phyloP scores from a whole-genome alignment of 2,113 vertebrate genomes.

The Trichomycterus rosablanca region DNA sequence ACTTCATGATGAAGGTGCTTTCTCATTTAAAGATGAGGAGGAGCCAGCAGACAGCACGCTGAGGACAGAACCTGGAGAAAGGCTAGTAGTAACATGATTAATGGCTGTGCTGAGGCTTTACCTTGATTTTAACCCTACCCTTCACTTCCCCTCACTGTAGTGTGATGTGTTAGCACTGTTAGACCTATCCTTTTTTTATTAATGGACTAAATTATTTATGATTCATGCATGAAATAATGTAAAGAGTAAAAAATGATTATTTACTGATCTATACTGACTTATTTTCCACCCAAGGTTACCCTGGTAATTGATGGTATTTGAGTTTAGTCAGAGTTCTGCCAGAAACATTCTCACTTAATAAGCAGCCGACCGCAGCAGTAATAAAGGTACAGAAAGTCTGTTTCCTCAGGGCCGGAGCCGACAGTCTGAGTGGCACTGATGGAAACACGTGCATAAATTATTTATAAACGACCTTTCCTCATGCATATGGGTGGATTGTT shows the following conservation, averaged over 20 bases:
- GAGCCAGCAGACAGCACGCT: constrained; percentile 52
- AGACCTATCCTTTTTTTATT: not conserved
- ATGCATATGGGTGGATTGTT: constrained; percentile 22
- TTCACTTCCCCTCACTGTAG: not conserved
- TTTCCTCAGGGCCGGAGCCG: constrained; percentile 18
- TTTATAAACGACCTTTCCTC: no score
- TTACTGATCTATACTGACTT: no score
- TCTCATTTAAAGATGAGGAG: constrained; percentile 38
- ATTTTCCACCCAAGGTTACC: no score
- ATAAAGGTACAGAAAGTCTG: no score
- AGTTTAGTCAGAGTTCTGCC: no score
- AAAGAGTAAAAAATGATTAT: no score
- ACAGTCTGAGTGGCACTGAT: constrained; percentile 49
- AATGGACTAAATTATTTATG: not conserved
- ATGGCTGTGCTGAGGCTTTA: constrained; percentile 62
- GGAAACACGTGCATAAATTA: constrained; percentile 43
- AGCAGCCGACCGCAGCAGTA: no score
- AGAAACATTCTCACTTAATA: no score
- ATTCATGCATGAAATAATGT: constrained; percentile 13
- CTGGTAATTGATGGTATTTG: no score
- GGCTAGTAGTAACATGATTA: constrained; percentile 89
- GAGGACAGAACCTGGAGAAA: constrained; percentile 68
- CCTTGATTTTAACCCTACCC: constrained; percentile 17
- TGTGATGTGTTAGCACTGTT: not conserved
- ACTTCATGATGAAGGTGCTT: constrained; percentile 46